Base-by-base conservation (phyloP, 1,140 invertebrate species). In the Tenebrio molitor region DNA sequence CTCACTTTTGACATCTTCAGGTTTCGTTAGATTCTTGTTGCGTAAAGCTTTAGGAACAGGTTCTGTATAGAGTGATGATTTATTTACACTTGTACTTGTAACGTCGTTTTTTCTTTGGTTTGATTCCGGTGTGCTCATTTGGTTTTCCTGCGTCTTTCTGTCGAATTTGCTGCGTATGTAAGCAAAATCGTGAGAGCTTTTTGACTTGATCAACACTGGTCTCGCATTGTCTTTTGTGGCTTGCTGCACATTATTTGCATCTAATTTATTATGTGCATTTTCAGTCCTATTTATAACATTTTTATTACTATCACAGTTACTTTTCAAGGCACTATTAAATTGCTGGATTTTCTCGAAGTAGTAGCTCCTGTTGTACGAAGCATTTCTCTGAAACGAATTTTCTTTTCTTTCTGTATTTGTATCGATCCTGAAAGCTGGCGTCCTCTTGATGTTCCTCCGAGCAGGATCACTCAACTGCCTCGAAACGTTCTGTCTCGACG, bases 351-450 rank as follows among this genome's bases (percentile, higher is more conserved):
- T 74, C 77, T 79, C 63, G 73, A 76, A 77, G 73, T 80, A 73
- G 64, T 67, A 76, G 42, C 70, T 75, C 67, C 71, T 36, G 39
- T 74, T 74, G 39, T 44, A 8, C 2, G 12, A 23, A 19, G 78
- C 78, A 16, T 83, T 80, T 14, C 78, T 78, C 36, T 79, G 71
- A 62, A 75, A 72, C 15, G 14, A 65, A 67, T 58, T 64, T 33
- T n/a, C 83, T n/a, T n/a, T n/a, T 79, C 78, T 85, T 84, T 76
- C 85, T 77, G 66, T 78, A 29, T 77, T 86, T 50, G 85, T 82
- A 67, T 89, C 88, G 72, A 88, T 85, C 2, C 89, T 81, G 77
- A 90, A 89, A 0, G 89, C 88, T 34, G 88, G 88, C 19, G 86
- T 88, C 68, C 88, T 81, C 68, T 89, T 88, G n/a, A 89, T 84